These are phyloP conservation scores for Picus viridis DNA, from an alignment of 2,797 vertebrate species.

Conservation along the genomic window DNA sequence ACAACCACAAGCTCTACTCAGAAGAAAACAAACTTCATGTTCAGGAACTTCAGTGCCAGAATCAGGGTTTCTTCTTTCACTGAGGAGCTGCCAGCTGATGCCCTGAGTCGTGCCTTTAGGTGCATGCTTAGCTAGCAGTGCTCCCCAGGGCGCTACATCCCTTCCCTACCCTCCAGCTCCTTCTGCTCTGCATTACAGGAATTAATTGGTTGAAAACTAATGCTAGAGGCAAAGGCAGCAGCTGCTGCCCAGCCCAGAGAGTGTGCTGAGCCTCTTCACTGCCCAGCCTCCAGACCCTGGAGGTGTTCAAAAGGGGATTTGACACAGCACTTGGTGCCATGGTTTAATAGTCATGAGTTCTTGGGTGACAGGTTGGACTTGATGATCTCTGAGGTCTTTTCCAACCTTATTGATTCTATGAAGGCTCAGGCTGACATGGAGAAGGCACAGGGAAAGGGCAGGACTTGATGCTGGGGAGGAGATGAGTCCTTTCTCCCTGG, in stretches of 20 bases:
- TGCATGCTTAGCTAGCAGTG: background rate
- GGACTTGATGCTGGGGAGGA: background rate
- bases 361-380: no score
- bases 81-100: background rate
- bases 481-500: background rate
- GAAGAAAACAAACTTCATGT: background rate
- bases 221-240: background rate
- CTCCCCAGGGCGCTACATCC: background rate
- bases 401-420: background rate
- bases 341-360: no score
- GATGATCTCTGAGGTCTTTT: no score
- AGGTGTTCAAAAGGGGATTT: no score
- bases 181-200: background rate
- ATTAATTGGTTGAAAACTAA: background rate
- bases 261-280: background rate
- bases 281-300: background rate
- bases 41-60: background rate
- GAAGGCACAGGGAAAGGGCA: rapidly evolving
- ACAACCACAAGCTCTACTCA: background rate
- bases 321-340: no score
- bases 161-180: background rate
- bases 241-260: background rate
- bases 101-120: background rate
- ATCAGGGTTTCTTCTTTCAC: rapidly evolving
- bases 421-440: background rate